phyloP scores from a whole-genome alignment of 2,888 invertebrate species.

The Agonopterix alstromeriana region DNA sequence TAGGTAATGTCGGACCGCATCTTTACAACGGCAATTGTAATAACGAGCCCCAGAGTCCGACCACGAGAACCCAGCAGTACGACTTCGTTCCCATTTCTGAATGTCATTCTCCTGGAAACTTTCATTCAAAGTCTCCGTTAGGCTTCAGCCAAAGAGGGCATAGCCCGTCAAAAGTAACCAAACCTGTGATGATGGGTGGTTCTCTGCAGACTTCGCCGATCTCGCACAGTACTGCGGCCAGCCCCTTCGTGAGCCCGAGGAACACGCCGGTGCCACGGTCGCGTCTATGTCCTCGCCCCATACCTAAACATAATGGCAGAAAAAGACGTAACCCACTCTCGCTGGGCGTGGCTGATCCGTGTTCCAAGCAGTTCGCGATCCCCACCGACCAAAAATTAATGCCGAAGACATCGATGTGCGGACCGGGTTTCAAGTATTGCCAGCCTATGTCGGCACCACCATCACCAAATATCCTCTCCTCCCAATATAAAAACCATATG shows the following conservation, averaged over 20 bases:
- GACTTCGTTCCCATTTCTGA: slow-evolving; percentile 93
- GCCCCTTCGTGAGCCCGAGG: slow-evolving; percentile 89
- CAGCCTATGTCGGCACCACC: slow-evolving; percentile 82
- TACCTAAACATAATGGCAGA: slow-evolving; percentile 58
- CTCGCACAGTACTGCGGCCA: slow-evolving; percentile 81
- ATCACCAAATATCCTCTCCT: slow-evolving; percentile 76
- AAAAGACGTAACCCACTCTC: slow-evolving; percentile 53
- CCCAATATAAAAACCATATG: slow-evolving; percentile 68
- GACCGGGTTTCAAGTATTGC: slow-evolving; percentile 49
- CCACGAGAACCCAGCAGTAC: slow-evolving; percentile 86
- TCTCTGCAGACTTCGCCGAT: slow-evolving; percentile 67
- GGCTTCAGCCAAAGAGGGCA: slow-evolving; percentile 53
- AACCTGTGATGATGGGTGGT: slow-evolving; percentile 52
- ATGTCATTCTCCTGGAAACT: slow-evolving; percentile 78
- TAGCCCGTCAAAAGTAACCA: slow-evolving; percentile 55
- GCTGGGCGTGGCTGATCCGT: slow-evolving; percentile 43
- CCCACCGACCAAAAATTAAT: slow-evolving; percentile 65
- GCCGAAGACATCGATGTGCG: slow-evolving; percentile 39
- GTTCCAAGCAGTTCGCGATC: slow-evolving; percentile 57
- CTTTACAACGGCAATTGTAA: slow-evolving; percentile 56
- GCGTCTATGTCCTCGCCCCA: slow-evolving; percentile 74
- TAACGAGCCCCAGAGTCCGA: slow-evolving; percentile 84
- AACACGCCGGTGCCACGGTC: slow-evolving; percentile 84
- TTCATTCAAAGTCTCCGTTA: slow-evolving; percentile 59
- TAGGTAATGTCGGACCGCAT: slow-evolving; percentile 32